Evolutionary conservation across 1,140 invertebrate species (phyloP).

Genomic region (Lysiphlebus fabarum): DNA sequence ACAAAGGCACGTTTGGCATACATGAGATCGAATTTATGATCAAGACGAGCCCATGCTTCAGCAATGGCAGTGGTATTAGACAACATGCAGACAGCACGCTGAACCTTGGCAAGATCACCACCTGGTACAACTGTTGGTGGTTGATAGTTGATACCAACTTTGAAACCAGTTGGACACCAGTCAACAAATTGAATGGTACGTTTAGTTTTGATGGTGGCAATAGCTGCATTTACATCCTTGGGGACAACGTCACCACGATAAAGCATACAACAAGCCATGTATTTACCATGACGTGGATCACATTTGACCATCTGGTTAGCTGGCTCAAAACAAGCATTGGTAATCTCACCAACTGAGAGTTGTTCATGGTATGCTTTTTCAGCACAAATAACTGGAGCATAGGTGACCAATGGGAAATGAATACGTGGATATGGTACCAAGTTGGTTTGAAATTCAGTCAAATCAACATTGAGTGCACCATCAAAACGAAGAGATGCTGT

Average conservation of each 20-base stretch:
- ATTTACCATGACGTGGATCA: no score
- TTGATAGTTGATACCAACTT: conserved; percentile 78
- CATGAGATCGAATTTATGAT: conserved; percentile 82
- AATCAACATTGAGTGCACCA: conserved; percentile 83
- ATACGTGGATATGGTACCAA: conserved; percentile 83
- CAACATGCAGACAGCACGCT: conserved; percentile 74
- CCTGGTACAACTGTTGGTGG: conserved; percentile 79
- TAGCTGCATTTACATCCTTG: conserved; percentile 79
- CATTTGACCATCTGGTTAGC: conserved; percentile 93
- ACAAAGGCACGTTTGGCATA: conserved; percentile 82
- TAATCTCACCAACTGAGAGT: conserved; percentile 81
- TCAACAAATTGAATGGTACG: conserved; percentile 85
- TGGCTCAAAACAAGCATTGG: conserved; percentile 85
- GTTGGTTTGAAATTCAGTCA: conserved; percentile 89
- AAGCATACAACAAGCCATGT: conserved; percentile 85
- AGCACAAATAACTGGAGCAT: conserved; percentile 80
- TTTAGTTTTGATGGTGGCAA: conserved; percentile 82
- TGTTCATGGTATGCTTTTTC: conserved; percentile 86
- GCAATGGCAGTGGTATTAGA: no score
- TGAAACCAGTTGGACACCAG: conserved; percentile 88
- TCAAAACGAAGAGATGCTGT: conserved; percentile 87
- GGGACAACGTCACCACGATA: conserved; percentile 75
- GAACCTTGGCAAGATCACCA: conserved; percentile 74
- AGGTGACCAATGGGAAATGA: conserved; percentile 78
- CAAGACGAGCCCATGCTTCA: conserved; percentile 75